These are phyloP conservation scores for Drusus annulatus DNA, from an alignment of 1,140 invertebrate species.

Conservation along the genomic window DNA sequence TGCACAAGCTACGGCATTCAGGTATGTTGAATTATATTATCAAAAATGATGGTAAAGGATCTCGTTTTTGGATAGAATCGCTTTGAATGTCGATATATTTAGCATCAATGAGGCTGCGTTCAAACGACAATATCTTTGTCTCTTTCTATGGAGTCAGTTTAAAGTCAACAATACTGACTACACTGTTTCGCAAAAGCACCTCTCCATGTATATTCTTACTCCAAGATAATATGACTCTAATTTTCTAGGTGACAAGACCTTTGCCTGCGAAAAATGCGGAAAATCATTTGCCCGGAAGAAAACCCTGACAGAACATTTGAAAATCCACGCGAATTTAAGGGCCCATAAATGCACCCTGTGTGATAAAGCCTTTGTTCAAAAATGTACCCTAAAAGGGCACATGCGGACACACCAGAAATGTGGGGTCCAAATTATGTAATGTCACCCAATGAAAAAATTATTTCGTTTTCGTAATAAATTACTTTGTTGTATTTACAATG, in stretches of 20 bases:
- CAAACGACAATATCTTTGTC: too few relatives aligned
- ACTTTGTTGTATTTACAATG: too few relatives aligned
- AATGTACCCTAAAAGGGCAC: constrained; percentile 68
- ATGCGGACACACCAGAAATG: constrained; percentile 67
- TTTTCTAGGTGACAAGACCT: constrained; percentile 43
- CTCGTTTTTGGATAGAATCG: too few relatives aligned
- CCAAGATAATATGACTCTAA: too few relatives aligned
- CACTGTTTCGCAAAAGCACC: too few relatives aligned
- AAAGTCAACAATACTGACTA: too few relatives aligned
- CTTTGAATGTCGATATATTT: too few relatives aligned
- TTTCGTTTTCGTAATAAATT: too few relatives aligned
- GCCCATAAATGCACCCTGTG: constrained; percentile 75
- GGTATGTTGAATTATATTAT: constrained; percentile 17
- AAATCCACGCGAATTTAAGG: constrained; percentile 74
- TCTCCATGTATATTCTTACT: too few relatives aligned
- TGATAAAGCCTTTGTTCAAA: constrained; percentile 76
- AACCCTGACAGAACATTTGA: constrained; percentile 83
- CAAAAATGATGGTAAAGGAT: too few relatives aligned
- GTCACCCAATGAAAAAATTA: background rate
- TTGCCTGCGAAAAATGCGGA: constrained; percentile 42
- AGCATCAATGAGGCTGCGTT: too few relatives aligned
- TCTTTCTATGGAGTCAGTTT: too few relatives aligned
- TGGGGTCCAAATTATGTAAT: background rate
- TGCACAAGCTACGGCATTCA: constrained; percentile 42
- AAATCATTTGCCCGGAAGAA: constrained; percentile 74